Evolutionary conservation across 2,888 invertebrate species (phyloP), one percentile per base, ranked within the genome.

Genomic region (Serripes groenlandicus): DNA sequence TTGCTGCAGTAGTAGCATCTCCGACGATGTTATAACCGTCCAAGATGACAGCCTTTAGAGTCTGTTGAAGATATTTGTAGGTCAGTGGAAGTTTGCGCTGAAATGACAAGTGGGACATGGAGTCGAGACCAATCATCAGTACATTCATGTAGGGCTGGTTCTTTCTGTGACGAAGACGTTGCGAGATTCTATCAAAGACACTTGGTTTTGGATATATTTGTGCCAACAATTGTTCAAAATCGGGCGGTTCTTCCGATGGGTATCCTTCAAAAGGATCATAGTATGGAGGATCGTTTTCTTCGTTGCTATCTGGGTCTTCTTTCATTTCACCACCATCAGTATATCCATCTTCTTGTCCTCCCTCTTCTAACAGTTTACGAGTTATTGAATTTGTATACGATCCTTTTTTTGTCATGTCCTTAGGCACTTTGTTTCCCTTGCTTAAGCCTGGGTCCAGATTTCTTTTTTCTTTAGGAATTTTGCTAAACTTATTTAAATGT

Each of bases 1-100:
- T 54, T 21, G 92, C 91, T 1, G 92, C 93, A 11, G 92, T 91
- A 0, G 92, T 93, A 3, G 90, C 92, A 86, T 93, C 93, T 0
- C 94, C 94, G 0, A 94, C 92, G 32, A 92, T 92, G 75, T 94
- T 94, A 75, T 94, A 94, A 15, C 92, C 92, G 78, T 93, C 84
- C 83, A 94, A 74, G 32, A 92, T 88, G 2, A 90, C 88, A 30
- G 92, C 83, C 1, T 84, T 83, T 23, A 93, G 81, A 9, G 84
- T 86, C 5, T 89, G 79, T 75, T 88, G 83, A n/a, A 94, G 73
- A 72, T 87, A 92, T 3, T 79, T 80, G 74, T 92, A 91, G 0
- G 93, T 92, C 58, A 86, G 78, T 2, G 93, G 93, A 30, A 94
- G 78, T 70, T 92, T 92, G 56, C 93, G 77, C 64, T 91, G 91